Evolutionary conservation across 2,797 vertebrate species (phyloP).

Genomic region (Gephyroberyx darwinii): DNA sequence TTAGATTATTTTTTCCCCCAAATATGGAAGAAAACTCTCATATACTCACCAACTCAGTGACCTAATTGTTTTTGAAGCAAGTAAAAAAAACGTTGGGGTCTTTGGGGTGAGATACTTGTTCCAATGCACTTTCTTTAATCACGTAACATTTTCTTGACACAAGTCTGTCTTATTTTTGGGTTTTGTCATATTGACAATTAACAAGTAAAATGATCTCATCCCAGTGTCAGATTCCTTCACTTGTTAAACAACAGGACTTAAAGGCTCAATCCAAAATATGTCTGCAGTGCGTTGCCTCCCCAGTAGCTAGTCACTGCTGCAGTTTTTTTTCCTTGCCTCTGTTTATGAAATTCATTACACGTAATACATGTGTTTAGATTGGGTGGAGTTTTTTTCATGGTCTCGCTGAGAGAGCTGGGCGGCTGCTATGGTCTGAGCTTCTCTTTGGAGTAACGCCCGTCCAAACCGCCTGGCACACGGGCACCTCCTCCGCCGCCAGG

Average conservation of each 20-base stretch:
- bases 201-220: neutral
- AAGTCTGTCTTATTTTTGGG: no score
- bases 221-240: neutral
- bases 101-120: no score
- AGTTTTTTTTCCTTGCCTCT: conserved; percentile 4
- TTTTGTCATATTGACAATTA: no score
- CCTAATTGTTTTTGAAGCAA: no score
- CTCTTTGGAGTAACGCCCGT: conserved; percentile 26
- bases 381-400: conserved; percentile 29
- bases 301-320: neutral
- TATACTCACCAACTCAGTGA: no score
- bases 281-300: neutral
- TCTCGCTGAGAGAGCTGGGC: conserved; percentile 18
- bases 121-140: no score
- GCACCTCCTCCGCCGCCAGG: conserved; percentile 26
- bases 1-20: neutral
- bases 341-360: conserved; percentile 39
- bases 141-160: no score
- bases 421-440: conserved; percentile 17
- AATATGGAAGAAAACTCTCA: neutral
- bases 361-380: conserved; percentile 39
- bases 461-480: conserved; percentile 11
- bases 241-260: neutral
- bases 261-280: no score
- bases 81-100: no score